phyloP scores from a whole-genome alignment of 2,888 invertebrate genomes.

The Yponomeuta sedellus region DNA sequence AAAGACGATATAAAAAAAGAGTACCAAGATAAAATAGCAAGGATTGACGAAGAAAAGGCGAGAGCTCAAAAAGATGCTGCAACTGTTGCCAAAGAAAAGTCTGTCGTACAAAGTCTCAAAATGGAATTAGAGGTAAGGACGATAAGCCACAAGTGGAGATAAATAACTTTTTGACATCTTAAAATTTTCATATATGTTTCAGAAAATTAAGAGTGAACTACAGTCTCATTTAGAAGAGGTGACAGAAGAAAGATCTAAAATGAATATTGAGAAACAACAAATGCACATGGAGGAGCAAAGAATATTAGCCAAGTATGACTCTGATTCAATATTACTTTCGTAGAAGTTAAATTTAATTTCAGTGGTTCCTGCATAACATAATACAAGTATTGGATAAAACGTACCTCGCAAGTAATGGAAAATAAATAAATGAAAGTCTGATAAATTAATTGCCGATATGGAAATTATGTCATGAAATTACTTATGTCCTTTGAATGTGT shows the following conservation, averaged over 20 bases:
- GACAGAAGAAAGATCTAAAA: slow-evolving; percentile 54
- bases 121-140: slow-evolving; percentile 57
- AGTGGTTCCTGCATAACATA: too few species aligned
- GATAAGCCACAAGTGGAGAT: background rate
- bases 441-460: too few species aligned
- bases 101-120: slow-evolving; percentile 50
- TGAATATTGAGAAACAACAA: slow-evolving; percentile 60
- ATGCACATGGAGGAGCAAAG: slow-evolving; percentile 64
- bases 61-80: slow-evolving; percentile 52
- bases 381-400: too few species aligned
- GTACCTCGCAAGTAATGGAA: too few species aligned
- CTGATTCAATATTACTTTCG: too few species aligned
- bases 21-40: slow-evolving; percentile 55
- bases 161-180: background rate
- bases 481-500: too few species aligned
- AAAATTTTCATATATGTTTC: background rate
- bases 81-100: slow-evolving; percentile 53
- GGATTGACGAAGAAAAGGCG: slow-evolving; percentile 57
- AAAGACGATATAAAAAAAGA: slow-evolving; percentile 64
- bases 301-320: slow-evolving; percentile 54
- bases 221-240: slow-evolving; percentile 63
- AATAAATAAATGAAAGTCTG: too few species aligned
- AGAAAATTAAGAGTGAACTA: slow-evolving; percentile 66
- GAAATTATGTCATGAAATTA: too few species aligned
- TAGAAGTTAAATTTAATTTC: too few species aligned